phyloP scores from a whole-genome alignment of 2,888 invertebrate species.

The Zygogramma bicolorata region DNA sequence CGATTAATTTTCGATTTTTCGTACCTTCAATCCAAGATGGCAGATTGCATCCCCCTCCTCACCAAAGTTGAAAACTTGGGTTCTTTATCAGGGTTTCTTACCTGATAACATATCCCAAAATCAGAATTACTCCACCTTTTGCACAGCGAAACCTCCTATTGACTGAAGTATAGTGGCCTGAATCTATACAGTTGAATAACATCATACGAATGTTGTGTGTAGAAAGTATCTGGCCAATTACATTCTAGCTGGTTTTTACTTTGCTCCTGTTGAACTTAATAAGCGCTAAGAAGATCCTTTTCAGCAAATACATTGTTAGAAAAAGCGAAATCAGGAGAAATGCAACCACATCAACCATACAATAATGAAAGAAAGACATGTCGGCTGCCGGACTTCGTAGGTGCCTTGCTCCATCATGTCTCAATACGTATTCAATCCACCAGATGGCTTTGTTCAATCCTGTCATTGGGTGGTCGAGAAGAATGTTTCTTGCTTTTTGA shows the following conservation, averaged over 20 bases:
- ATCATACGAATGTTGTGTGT: too few relatives aligned
- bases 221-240: too few relatives aligned
- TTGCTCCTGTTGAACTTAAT: neutral
- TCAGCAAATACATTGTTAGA: slow-evolving; percentile 24
- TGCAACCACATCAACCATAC: slow-evolving; percentile 63
- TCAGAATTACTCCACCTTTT: too few relatives aligned
- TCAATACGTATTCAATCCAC: slow-evolving; percentile 55
- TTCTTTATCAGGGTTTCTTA: too few relatives aligned
- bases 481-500: slow-evolving; percentile 31
- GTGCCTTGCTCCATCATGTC: slow-evolving; percentile 64
- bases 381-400: slow-evolving; percentile 67
- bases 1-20: too few relatives aligned
- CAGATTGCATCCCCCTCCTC: too few relatives aligned
- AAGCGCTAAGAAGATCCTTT: neutral
- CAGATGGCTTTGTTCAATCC: slow-evolving; percentile 53
- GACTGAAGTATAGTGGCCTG: too few relatives aligned
- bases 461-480: slow-evolving; percentile 50
- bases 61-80: too few relatives aligned
- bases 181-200: too few relatives aligned
- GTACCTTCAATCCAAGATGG: too few relatives aligned
- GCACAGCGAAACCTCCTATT: too few relatives aligned
- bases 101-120: too few relatives aligned
- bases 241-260: neutral
- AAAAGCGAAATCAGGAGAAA: neutral
- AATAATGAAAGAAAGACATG: slow-evolving; percentile 64